A percentile compares a stretch with the other conserved stretches of the same genome.
These are phyloP conservation scores for Phanerotoma sp. DNA, from an alignment of 2,888 invertebrate species.

Conservation along the genomic window DNA sequence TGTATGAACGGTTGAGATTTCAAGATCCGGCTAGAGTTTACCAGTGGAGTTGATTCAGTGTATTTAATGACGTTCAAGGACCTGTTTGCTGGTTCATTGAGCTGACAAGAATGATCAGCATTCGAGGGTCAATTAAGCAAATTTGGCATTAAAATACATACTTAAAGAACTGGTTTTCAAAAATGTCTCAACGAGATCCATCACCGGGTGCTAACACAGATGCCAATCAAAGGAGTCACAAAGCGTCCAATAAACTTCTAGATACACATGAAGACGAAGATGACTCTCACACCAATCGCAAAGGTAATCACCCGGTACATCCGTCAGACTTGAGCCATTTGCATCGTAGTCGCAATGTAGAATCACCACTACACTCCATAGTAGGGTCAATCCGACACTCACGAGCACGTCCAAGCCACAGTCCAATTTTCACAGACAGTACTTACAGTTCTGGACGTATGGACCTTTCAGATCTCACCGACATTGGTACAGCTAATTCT, in stretches of 20 bases:
- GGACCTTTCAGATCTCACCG: slow-evolving; percentile 12
- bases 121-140: slow-evolving; percentile 12
- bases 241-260: background rate
- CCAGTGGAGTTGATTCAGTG: background rate
- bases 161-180: slow-evolving; percentile 6
- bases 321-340: slow-evolving; percentile 3
- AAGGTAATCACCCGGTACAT: slow-evolving; percentile 1
- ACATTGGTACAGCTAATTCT: background rate
- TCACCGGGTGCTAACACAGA: slow-evolving; percentile 12
- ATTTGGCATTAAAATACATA: slow-evolving; percentile 10
- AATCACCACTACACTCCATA: slow-evolving; percentile 18
- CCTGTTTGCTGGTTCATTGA: slow-evolving; percentile 16
- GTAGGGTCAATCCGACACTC: slow-evolving; percentile 15
- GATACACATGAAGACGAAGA: slow-evolving; percentile 9
- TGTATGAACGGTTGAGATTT: background rate
- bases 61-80: slow-evolving; percentile 12
- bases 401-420: slow-evolving; percentile 3
- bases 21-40: background rate
- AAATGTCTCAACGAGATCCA: slow-evolving; percentile 22
- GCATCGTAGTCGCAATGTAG: slow-evolving; percentile 7
- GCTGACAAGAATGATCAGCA: slow-evolving; percentile 1
- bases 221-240: slow-evolving; percentile 1
- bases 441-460: slow-evolving; percentile 14
- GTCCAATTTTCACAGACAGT: slow-evolving; percentile 11
- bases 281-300: slow-evolving; percentile 1